These are phyloP conservation scores for Oplegnathus fasciatus DNA, from an alignment of 2,113 vertebrate genomes.

Conservation along the genomic window DNA sequence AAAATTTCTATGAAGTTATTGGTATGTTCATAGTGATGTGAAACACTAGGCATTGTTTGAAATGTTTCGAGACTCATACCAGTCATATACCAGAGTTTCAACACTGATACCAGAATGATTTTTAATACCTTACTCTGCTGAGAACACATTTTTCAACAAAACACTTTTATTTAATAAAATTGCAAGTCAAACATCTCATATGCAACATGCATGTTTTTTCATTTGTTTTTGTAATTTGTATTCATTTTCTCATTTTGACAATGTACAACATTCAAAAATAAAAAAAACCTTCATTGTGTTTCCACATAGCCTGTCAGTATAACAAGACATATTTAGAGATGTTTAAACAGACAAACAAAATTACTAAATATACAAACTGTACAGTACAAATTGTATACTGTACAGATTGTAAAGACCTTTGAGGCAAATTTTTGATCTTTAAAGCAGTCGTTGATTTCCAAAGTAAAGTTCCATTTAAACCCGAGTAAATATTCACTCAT, in stretches of 20 bases:
- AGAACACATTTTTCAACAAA: neutral
- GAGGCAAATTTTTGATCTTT: too few species aligned
- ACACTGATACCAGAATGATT: neutral
- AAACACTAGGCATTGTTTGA: neutral
- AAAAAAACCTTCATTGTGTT: neutral
- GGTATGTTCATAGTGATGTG: neutral
- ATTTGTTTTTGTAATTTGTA: too few species aligned
- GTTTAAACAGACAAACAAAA: neutral
- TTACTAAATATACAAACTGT: too few species aligned
- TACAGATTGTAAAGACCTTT: too few species aligned
- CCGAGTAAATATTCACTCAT: too few species aligned
- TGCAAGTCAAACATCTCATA: neutral
- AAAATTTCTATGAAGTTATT: neutral
- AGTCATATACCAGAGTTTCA: neutral
- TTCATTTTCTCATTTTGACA: neutral
- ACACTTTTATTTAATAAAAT: neutral
- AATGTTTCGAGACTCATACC: neutral
- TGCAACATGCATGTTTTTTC: neutral
- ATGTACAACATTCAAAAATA: neutral
- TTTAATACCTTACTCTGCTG: neutral
- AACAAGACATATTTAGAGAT: neutral
- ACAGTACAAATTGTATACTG: too few species aligned
- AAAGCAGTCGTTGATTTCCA: too few species aligned
- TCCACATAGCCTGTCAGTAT: neutral
- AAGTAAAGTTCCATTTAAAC: too few species aligned